Evolutionary conservation across 2,113 vertebrate genomes (phyloP).

Genomic region (Grammomys dolichurus): DNA sequence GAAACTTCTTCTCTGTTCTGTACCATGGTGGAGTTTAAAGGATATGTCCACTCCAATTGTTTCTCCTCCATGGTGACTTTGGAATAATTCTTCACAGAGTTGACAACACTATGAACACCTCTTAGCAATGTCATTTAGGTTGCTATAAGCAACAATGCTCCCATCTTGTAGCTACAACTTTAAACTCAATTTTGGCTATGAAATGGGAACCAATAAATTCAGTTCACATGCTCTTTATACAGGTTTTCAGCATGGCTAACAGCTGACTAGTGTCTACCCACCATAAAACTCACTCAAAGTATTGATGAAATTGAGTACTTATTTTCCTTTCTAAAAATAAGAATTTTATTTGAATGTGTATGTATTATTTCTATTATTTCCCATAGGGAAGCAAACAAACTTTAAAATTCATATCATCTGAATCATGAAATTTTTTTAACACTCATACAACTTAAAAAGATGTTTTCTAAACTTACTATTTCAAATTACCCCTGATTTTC

Average conservation of each 20-base stretch:
- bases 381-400: not conserved
- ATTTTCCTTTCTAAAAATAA: not conserved
- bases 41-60: not conserved
- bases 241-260: not conserved
- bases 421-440: not conserved
- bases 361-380: not conserved
- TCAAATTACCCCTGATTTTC: constrained; percentile 21
- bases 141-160: not conserved
- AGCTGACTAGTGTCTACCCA: not conserved
- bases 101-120: not conserved
- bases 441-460: not conserved
- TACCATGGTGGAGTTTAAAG: not conserved
- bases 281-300: not conserved
- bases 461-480: constrained; percentile 14
- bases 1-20: not conserved
- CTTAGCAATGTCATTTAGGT: not conserved
- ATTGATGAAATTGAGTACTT: not conserved
- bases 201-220: not conserved
- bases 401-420: not conserved
- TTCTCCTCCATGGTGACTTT: too few relatives aligned
- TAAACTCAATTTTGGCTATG: not conserved
- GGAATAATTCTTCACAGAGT: too few relatives aligned
- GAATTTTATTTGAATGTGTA: not conserved
- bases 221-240: not conserved
- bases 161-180: not conserved